These are phyloP conservation scores for Pharmacophagus antenor DNA, from an alignment of 2,888 invertebrate genomes.

Conservation along the genomic window DNA sequence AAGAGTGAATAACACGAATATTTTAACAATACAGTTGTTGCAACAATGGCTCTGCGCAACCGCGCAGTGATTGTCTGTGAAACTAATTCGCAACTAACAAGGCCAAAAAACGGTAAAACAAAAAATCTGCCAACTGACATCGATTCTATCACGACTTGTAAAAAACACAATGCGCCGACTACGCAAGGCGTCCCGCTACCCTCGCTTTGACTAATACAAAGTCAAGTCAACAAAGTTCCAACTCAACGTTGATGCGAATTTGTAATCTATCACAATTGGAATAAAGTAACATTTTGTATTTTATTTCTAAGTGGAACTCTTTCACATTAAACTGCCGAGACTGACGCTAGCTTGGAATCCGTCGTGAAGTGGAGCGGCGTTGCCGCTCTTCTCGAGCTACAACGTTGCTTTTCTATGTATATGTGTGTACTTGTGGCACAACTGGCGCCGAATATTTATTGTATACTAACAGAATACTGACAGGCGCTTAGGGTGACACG, in stretches of 20 bases:
- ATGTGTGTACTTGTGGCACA: constrained; percentile 76
- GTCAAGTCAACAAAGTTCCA: constrained; percentile 49
- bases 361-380: constrained; percentile 66
- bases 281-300: constrained; percentile 40
- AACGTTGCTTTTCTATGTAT: constrained; percentile 73
- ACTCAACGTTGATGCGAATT: constrained; percentile 25
- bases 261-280: constrained; percentile 14
- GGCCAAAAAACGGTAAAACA: constrained; percentile 79
- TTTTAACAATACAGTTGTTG: constrained; percentile 18
- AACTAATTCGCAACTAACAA: constrained; percentile 46
- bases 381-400: constrained; percentile 71
- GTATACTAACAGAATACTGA: constrained; percentile 80
- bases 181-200: constrained; percentile 74
- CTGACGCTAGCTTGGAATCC: constrained; percentile 71
- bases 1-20: constrained; percentile 19
- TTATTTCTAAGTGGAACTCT: constrained; percentile 47
- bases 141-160: constrained; percentile 72
- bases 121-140: constrained; percentile 81
- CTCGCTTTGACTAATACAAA: constrained; percentile 48
- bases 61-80: constrained; percentile 14
- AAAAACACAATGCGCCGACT: constrained; percentile 72
- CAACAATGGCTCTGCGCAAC: constrained; percentile 17
- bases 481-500: constrained; percentile 66
- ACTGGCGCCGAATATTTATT: constrained; percentile 81
- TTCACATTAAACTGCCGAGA: constrained; percentile 45